A percentile compares a stretch with the other conserved stretches of the same genome.
phyloP scores from a whole-genome alignment of 2,113 vertebrate genomes.

The Channa maculata region DNA sequence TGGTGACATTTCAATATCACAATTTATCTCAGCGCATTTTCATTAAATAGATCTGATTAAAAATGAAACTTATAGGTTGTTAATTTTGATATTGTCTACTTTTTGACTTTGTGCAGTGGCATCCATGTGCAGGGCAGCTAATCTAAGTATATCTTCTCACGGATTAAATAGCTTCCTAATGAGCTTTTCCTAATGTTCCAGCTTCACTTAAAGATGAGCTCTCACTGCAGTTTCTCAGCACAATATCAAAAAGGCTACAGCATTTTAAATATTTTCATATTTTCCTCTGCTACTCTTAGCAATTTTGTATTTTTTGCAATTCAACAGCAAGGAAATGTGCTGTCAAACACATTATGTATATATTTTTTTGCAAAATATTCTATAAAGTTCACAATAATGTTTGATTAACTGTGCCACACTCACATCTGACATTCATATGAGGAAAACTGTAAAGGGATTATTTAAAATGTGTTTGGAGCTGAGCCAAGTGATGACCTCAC shows the following conservation, averaged over 20 bases:
- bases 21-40: background rate
- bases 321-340: background rate
- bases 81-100: slow-evolving; percentile 25
- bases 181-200: slow-evolving; percentile 76
- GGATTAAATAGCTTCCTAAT: slow-evolving; percentile 77
- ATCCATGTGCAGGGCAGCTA: slow-evolving; percentile 49
- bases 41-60: background rate
- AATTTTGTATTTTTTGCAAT: background rate
- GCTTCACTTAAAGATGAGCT: slow-evolving; percentile 43
- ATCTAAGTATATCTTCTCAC: slow-evolving; percentile 78
- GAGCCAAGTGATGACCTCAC: too few relatives aligned
- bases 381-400: too few relatives aligned
- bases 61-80: background rate
- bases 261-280: background rate
- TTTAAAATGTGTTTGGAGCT: too few relatives aligned
- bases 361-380: too few relatives aligned
- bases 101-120: slow-evolving; percentile 64
- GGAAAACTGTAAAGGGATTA: too few relatives aligned
- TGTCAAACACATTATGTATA: too few relatives aligned
- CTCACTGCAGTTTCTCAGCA: slow-evolving; percentile 37
- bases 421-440: too few relatives aligned
- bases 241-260: slow-evolving; percentile 49
- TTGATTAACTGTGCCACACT: too few relatives aligned
- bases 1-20: background rate
- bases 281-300: background rate